phyloP scores from a whole-genome alignment of 1,140 invertebrate genomes.

The Drosophila parabipectinata region DNA sequence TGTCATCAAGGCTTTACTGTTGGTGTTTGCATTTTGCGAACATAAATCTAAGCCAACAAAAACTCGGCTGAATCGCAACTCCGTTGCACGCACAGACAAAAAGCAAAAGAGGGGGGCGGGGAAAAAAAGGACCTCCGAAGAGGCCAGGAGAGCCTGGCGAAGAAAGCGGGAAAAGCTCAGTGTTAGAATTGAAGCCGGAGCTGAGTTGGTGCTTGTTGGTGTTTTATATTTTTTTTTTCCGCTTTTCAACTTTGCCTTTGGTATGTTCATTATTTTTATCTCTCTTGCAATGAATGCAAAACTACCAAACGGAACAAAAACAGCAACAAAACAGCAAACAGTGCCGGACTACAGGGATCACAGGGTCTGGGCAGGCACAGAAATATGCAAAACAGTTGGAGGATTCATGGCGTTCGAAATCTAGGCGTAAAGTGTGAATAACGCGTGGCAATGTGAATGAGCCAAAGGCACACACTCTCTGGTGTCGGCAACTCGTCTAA shows the following conservation, averaged over 20 bases:
- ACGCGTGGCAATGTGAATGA: constrained; percentile 80
- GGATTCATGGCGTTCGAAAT: constrained; percentile 78
- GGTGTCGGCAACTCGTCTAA: constrained; percentile 74
- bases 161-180: background rate
- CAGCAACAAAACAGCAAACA: constrained; percentile 45
- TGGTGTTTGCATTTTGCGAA: constrained; percentile 38
- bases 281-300: constrained; percentile 80
- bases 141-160: background rate
- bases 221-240: constrained; percentile 38
- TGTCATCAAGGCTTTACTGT: constrained; percentile 3
- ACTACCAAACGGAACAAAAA: constrained; percentile 76
- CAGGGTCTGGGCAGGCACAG: constrained; percentile 41
- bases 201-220: constrained; percentile 59
- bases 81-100: constrained; percentile 71
- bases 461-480: constrained; percentile 62
- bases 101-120: constrained; percentile 1
- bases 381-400: constrained; percentile 80
- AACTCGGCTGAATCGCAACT: constrained; percentile 72
- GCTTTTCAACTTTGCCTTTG: constrained; percentile 74
- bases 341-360: constrained; percentile 18
- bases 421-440: constrained; percentile 81
- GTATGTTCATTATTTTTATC: constrained; percentile 83
- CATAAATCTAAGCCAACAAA: constrained; percentile 76
- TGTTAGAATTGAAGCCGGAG: constrained; percentile 29
- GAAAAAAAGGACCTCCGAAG: background rate